phyloP scores from a whole-genome alignment of 2,113 vertebrate species.

The Hystrix cristata region DNA sequence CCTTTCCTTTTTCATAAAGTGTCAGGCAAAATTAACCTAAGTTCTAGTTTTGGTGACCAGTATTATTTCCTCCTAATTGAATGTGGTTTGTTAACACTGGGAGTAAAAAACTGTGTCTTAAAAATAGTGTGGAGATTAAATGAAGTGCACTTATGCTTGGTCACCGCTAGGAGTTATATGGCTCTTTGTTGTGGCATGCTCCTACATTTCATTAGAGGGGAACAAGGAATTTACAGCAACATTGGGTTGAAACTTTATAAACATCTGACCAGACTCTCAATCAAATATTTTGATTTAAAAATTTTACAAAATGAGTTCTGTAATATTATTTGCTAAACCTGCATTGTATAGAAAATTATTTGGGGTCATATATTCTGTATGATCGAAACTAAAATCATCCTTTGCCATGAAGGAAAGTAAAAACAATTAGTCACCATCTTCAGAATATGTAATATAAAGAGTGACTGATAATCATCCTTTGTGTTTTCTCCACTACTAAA shows the following conservation, averaged over 20 bases:
- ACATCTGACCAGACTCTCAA: neutral
- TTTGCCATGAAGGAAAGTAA: constrained; percentile 4
- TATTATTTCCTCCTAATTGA: neutral
- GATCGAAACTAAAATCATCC: neutral
- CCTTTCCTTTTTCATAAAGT: neutral
- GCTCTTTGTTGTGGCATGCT: neutral
- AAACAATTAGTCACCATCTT: neutral
- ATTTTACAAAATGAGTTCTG: neutral
- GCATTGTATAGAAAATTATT: neutral
- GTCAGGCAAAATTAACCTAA: neutral
- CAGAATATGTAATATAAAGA: neutral
- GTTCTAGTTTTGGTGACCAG: neutral
- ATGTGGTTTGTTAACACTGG: neutral
- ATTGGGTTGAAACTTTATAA: neutral
- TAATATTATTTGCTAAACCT: constrained; percentile 7
- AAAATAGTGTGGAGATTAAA: neutral
- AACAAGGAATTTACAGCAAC: neutral
- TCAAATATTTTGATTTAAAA: neutral
- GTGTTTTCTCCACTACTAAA: neutral
- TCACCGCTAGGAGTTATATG: neutral
- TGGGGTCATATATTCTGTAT: neutral
- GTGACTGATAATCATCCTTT: neutral
- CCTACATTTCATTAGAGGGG: neutral
- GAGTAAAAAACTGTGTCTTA: neutral
- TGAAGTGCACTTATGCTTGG: neutral